Percentiles rank a stretch among this genome's conserved stretches.
Evolutionary conservation across 2,113 vertebrate genomes (phyloP).

Genomic region (Microcebus griseorufus): DNA sequence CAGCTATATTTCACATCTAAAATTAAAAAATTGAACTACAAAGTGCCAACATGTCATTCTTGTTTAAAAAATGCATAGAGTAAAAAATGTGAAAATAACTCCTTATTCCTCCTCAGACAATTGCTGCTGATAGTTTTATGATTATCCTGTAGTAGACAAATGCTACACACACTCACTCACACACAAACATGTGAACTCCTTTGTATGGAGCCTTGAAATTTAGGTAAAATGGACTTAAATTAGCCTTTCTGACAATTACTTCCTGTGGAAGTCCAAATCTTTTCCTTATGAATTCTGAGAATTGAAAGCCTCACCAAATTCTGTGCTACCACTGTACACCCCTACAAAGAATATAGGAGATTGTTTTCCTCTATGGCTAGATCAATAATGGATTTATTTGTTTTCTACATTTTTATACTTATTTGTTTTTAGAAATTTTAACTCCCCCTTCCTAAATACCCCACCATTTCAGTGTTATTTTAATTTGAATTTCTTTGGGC

Average conservation of each 20-base stretch:
- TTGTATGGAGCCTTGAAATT: background rate
- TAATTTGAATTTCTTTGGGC: background rate
- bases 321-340: background rate
- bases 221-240: background rate
- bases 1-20: slow-evolving; percentile 9
- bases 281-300: background rate
- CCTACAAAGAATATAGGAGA: background rate
- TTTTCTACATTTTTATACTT: background rate
- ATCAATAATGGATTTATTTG: background rate
- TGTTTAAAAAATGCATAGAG: background rate
- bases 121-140: background rate
- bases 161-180: background rate
- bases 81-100: background rate
- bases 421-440: background rate
- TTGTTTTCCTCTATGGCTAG: background rate
- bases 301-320: background rate
- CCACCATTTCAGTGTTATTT: background rate
- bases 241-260: background rate
- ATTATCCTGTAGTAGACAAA: background rate
- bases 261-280: background rate
- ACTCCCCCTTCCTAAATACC: background rate
- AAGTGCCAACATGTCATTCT: background rate
- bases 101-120: background rate
- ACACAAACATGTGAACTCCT: background rate
- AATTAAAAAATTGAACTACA: background rate